Evolutionary conservation across 2,113 vertebrate species (phyloP).

Genomic region (Galemys pyrenaicus): DNA sequence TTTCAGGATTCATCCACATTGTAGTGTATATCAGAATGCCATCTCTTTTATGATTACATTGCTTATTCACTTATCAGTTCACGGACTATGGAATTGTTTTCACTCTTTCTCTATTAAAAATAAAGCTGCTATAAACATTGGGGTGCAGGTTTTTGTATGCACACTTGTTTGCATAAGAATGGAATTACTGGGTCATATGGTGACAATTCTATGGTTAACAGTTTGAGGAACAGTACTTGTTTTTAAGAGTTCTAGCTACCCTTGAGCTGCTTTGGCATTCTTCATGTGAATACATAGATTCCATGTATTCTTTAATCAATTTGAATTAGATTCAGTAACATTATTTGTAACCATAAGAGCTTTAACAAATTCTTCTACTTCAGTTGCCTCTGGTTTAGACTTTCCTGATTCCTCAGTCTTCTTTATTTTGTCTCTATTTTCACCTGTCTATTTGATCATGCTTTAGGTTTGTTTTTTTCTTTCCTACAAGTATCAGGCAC

Average conservation of each 20-base stretch:
- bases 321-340: not conserved
- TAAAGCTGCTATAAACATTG: not conserved
- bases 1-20: not conserved
- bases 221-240: constrained; percentile 14
- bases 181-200: not conserved
- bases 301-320: not conserved
- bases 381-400: not conserved
- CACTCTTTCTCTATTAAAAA: not conserved
- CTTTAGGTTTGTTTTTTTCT: constrained; percentile 40
- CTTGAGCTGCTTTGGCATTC: not conserved
- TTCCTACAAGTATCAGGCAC: not conserved
- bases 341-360: constrained; percentile 12
- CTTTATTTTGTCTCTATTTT: constrained; percentile 43
- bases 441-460: not conserved
- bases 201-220: not conserved
- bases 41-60: constrained; percentile 27
- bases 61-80: not conserved
- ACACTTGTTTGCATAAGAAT: not conserved
- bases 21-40: not conserved
- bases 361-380: not conserved
- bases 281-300: not conserved
- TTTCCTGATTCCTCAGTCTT: not conserved
- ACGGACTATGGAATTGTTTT: not conserved
- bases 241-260: constrained; percentile 39
- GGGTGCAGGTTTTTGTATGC: not conserved